phyloP scores from a whole-genome alignment of 2,888 invertebrate species.

The Eledone cirrhosa region DNA sequence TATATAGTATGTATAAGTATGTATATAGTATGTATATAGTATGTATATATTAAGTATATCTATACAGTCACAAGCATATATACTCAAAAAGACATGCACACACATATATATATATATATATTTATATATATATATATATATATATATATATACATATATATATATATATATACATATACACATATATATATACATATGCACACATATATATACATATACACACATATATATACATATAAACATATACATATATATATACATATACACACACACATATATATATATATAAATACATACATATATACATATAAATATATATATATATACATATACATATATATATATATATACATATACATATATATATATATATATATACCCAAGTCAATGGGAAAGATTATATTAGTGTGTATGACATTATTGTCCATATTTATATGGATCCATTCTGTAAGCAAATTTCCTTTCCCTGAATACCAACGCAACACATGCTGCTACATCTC shows the following conservation, averaged over 20 bases:
- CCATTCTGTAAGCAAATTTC: too few relatives aligned
- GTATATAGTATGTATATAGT: too few relatives aligned
- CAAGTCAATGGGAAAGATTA: not conserved
- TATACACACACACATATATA: slow-evolving; percentile 31
- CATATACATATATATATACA: slow-evolving; percentile 29
- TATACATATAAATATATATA: not conserved
- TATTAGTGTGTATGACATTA: too few relatives aligned
- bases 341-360: not conserved
- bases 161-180: not conserved
- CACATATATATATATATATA: slow-evolving; percentile 1
- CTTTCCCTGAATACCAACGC: too few relatives aligned
- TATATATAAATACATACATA: not conserved
- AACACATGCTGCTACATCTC: too few relatives aligned
- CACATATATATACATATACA: slow-evolving; percentile 26
- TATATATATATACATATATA: not conserved
- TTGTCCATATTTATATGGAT: too few relatives aligned
- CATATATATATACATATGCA: not conserved
- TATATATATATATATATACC: not conserved
- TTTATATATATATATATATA: not conserved
- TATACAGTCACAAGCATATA: too few relatives aligned
- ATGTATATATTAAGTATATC: too few relatives aligned
- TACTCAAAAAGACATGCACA: too few relatives aligned
- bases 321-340: not conserved
- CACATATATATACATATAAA: slow-evolving; percentile 29
- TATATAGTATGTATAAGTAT: too few relatives aligned